Evolutionary conservation across 1,140 invertebrate species (phyloP).

Genomic region (Drosophila saltans): DNA sequence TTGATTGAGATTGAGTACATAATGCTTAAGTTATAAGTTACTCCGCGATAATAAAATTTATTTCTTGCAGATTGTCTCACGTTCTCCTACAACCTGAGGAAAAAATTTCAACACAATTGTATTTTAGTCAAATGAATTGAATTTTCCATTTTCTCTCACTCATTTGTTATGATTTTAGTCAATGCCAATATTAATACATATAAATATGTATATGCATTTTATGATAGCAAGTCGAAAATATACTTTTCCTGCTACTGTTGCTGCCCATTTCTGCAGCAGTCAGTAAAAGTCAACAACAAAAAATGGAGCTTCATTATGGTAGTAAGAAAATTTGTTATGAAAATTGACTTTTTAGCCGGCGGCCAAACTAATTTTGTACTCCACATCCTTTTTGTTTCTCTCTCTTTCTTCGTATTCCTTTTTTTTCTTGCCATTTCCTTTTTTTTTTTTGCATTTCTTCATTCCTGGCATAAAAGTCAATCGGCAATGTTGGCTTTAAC

Average conservation of each 20-base stretch:
- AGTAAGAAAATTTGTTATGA: constrained; percentile 75
- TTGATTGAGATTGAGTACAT: too few relatives aligned
- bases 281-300: constrained; percentile 58
- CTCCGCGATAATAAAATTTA: too few relatives aligned
- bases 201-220: neutral
- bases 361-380: constrained; percentile 74
- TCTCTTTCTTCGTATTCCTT: neutral
- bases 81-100: too few relatives aligned
- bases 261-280: constrained; percentile 37
- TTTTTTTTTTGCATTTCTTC: constrained; percentile 9
- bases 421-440: neutral
- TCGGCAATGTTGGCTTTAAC: constrained; percentile 43
- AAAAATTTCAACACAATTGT: too few relatives aligned
- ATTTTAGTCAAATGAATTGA: too few relatives aligned
- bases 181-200: neutral
- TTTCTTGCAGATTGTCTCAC: too few relatives aligned
- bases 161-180: neutral
- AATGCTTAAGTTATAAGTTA: too few relatives aligned
- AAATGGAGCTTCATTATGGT: constrained; percentile 71
- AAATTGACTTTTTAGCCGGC: constrained; percentile 75
- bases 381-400: constrained; percentile 21
- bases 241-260: neutral
- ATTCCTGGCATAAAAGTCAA: constrained; percentile 63
- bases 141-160: too few relatives aligned
- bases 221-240: neutral